Evolutionary conservation across 53 echinoderm and acorn worm genomes (phyloP).

Genomic region (Antedon mediterranea): DNA sequence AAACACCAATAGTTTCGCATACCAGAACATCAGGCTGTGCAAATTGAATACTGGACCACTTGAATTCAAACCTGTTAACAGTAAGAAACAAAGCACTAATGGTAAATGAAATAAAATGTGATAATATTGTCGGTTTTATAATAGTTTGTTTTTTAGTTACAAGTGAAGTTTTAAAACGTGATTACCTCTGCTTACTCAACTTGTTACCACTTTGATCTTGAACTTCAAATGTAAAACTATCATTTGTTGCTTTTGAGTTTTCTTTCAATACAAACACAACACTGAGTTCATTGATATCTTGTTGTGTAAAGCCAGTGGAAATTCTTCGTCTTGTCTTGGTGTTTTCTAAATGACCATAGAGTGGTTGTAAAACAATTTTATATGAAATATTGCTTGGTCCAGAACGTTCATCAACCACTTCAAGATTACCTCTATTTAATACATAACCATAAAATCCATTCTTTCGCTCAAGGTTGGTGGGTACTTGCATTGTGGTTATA

Average conservation of each 20-base stretch:
- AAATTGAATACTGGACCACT: constrained; percentile 67
- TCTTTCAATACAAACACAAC: constrained; percentile 78
- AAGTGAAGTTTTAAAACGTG: too few species aligned
- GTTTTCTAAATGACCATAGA: constrained; percentile 67
- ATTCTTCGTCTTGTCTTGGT: constrained; percentile 38
- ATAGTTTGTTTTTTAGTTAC: too few species aligned
- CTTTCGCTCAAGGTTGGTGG: constrained; percentile 50
- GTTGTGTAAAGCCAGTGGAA: constrained; percentile 52
- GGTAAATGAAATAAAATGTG: too few species aligned
- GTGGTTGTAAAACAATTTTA: constrained; percentile 44
- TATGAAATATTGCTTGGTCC: constrained; percentile 37
- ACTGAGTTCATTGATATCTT: constrained; percentile 50
- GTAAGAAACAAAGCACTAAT: not conserved
- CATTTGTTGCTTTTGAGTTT: constrained; percentile 54
- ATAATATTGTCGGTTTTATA: too few species aligned
- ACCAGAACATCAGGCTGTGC: constrained; percentile 41
- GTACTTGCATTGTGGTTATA: constrained; percentile 36
- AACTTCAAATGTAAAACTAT: constrained; percentile 71
- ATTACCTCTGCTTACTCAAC: constrained; percentile 64
- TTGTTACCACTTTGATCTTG: constrained; percentile 70
- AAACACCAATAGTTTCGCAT: constrained; percentile 66
- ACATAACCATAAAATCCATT: constrained; percentile 50
- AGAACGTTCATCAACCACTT: constrained; percentile 53
- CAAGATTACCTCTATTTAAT: constrained; percentile 40
- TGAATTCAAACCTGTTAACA: constrained; percentile 66